These are phyloP conservation scores for Cynaeus angustus DNA, from an alignment of 2,888 invertebrate genomes.

Conservation along the genomic window DNA sequence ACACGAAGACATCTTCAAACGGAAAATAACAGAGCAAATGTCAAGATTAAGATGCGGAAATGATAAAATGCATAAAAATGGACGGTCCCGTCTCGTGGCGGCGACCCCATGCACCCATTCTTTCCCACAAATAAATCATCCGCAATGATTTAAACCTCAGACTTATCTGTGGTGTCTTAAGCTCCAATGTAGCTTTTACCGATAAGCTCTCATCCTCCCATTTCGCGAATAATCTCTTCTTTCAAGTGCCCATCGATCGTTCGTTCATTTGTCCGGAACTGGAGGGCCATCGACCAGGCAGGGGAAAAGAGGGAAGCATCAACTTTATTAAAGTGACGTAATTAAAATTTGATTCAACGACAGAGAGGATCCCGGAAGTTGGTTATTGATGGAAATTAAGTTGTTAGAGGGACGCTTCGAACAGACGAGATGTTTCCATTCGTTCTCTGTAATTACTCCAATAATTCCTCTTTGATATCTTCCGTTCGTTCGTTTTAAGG, in stretches of 20 bases:
- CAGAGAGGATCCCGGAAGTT: slow-evolving; percentile 2
- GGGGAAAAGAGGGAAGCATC: background rate
- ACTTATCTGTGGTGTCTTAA: too few relatives aligned
- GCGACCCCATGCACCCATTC: too few relatives aligned
- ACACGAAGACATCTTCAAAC: too few relatives aligned
- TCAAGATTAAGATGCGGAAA: too few relatives aligned
- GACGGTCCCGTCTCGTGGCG: too few relatives aligned
- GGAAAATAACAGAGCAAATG: too few relatives aligned
- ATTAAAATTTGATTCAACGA: slow-evolving; percentile 7
- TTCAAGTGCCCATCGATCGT: background rate
- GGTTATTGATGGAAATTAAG: slow-evolving; percentile 8
- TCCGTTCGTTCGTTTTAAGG: background rate
- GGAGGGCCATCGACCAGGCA: background rate
- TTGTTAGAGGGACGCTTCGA: slow-evolving; percentile 1
- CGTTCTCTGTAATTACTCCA: background rate
- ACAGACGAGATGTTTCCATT: background rate
- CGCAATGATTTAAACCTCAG: too few relatives aligned
- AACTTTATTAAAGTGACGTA: slow-evolving; percentile 1
- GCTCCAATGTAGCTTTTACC: too few relatives aligned
- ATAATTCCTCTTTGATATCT: slow-evolving; percentile 6
- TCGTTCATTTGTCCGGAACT: slow-evolving; percentile 1
- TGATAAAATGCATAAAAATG: too few relatives aligned
- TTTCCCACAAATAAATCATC: too few relatives aligned
- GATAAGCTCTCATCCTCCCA: too few relatives aligned
- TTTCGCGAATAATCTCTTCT: background rate